Percentiles rank a stretch among this genome's conserved stretches.
phyloP scores from a whole-genome alignment of 1,140 invertebrate species.

The Neelides sp. region DNA sequence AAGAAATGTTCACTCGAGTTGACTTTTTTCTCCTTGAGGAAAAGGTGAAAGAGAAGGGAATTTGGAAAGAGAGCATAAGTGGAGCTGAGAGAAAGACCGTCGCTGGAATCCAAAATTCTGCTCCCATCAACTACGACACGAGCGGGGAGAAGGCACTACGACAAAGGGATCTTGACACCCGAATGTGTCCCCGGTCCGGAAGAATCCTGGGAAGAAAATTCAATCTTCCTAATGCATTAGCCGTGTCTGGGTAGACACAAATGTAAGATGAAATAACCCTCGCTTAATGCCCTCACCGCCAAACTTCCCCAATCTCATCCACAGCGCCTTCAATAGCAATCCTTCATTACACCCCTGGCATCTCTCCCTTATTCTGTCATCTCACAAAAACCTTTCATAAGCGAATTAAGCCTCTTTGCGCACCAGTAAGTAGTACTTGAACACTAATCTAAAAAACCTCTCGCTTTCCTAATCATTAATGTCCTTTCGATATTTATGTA shows the following conservation, averaged over 20 bases:
- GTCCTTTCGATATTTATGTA: no score
- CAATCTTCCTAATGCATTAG: slow-evolving; percentile 31
- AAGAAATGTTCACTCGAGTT: no score
- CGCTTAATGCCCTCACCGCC: not conserved
- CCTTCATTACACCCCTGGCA: slow-evolving; percentile 1
- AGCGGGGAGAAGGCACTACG: not conserved
- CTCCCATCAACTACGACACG: not conserved
- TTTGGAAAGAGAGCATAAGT: no score
- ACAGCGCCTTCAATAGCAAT: not conserved
- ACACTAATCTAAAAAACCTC: no score
- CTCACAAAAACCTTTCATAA: no score
- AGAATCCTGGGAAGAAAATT: slow-evolving; percentile 16
- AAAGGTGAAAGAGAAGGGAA: no score
- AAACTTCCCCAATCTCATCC: slow-evolving; percentile 12
- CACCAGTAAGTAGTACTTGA: no score
- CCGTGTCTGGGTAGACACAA: slow-evolving; percentile 26
- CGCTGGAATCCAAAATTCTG: not conserved
- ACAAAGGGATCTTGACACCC: not conserved
- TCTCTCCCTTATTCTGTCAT: slow-evolving; percentile 5
- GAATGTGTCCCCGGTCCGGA: not conserved
- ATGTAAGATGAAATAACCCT: slow-evolving; percentile 28
- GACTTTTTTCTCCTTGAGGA: no score
- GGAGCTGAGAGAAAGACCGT: no score
- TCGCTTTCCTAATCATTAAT: no score
- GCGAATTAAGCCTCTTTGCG: no score